Percentiles rank a stretch among this genome's conserved stretches.
phyloP scores from a whole-genome alignment of 2,797 vertebrate species.

The Muscicapa comitata region DNA sequence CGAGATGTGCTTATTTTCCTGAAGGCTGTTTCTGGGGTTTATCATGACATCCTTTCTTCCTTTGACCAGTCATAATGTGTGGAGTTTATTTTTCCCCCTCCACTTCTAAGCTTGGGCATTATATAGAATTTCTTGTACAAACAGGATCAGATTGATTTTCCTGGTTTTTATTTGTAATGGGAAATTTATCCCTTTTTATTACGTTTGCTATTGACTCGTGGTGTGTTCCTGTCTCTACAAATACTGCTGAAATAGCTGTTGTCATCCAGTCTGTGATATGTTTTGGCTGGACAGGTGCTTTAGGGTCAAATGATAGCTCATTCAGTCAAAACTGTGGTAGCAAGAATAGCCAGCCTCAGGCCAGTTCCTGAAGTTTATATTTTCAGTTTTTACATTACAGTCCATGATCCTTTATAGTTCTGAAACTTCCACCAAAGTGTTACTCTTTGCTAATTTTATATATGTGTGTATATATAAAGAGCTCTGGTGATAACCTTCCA shows the following conservation, averaged over 20 bases:
- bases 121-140: not conserved
- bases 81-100: not conserved
- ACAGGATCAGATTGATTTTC: slow-evolving; percentile 30
- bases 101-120: not conserved
- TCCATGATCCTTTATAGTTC: not conserved
- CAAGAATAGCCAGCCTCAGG: slow-evolving; percentile 5
- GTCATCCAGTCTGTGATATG: slow-evolving; percentile 24
- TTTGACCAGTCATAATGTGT: not conserved
- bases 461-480: not conserved
- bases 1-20: not conserved
- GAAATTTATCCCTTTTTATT: slow-evolving; percentile 51
- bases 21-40: not conserved
- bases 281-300: slow-evolving; percentile 45
- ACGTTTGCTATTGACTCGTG: slow-evolving; percentile 17
- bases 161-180: slow-evolving; percentile 26
- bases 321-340: slow-evolving; percentile 21
- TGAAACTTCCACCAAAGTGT: not conserved
- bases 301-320: slow-evolving; percentile 50
- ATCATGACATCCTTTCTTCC: not conserved
- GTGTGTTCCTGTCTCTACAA: slow-evolving; percentile 31
- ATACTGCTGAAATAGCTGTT: slow-evolving; percentile 55
- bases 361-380: not conserved
- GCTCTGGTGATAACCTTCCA: not conserved
- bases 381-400: not conserved
- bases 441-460: not conserved